Evolutionary conservation across 35 echinoderm and acorn worm species (phyloP).

Genomic region (Apostichopus parvimensis): DNA sequence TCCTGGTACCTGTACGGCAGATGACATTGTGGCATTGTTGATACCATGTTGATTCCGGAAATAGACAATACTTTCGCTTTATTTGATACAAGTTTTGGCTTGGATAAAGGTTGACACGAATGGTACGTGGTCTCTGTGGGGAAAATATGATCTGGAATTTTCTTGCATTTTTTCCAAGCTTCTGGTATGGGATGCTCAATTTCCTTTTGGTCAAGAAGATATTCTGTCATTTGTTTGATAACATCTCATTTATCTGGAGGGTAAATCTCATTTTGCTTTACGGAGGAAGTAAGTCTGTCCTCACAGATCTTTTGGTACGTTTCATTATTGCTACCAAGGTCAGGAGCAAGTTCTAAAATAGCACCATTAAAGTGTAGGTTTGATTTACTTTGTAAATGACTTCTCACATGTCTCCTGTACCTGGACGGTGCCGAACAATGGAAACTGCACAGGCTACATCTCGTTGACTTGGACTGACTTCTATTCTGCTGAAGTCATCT

Average conservation of each 20-base stretch:
- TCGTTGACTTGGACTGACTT: no score
- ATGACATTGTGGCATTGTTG: conserved; percentile 6
- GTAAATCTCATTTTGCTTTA: neutral
- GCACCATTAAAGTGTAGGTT: no score
- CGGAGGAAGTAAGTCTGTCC: neutral
- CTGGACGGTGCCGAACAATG: no score
- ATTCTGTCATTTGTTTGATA: neutral
- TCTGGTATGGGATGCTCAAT: conserved; percentile 7
- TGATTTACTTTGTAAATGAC: no score
- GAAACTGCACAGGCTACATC: no score
- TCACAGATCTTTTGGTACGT: neutral
- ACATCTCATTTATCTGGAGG: neutral
- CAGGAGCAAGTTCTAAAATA: neutral
- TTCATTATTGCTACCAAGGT: neutral
- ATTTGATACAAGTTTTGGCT: neutral
- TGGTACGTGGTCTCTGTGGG: conserved; percentile 5
- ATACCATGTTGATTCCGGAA: neutral
- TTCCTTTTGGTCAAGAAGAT: conserved; percentile 2
- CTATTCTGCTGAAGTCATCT: no score
- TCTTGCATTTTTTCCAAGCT: neutral
- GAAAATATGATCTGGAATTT: conserved; percentile 1
- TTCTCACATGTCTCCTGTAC: no score
- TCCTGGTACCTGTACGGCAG: conserved; percentile 44
- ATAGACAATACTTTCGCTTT: conserved; percentile 23
- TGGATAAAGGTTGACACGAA: neutral